Evolutionary conservation across 2,888 invertebrate species (phyloP).

Genomic region (Molorchus minor): DNA sequence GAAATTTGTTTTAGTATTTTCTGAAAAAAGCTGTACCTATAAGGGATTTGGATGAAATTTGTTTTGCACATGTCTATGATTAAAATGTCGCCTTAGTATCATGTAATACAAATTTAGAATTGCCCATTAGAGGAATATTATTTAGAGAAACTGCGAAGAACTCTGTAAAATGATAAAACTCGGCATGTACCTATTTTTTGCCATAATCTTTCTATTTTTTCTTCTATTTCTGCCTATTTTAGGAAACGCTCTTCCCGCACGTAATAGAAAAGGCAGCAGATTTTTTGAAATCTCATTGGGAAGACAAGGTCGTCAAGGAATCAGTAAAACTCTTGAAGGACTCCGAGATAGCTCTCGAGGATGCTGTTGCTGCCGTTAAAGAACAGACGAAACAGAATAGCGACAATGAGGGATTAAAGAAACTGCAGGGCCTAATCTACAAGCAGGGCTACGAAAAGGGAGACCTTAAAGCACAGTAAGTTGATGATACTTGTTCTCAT

Average conservation of each 20-base stretch:
- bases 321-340: conserved; percentile 74
- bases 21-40: too few species aligned
- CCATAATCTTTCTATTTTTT: too few species aligned
- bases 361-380: conserved; percentile 75
- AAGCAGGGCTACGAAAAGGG: conserved; percentile 82
- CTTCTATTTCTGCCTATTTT: conserved; percentile 30
- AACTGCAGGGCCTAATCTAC: conserved; percentile 92
- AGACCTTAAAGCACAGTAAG: conserved; percentile 89
- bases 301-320: conserved; percentile 71
- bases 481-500: conserved; percentile 51
- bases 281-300: conserved; percentile 78
- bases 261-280: conserved; percentile 76
- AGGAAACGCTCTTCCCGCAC: conserved; percentile 83
- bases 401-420: conserved; percentile 82
- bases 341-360: conserved; percentile 61
- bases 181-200: too few species aligned
- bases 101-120: too few species aligned
- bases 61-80: too few species aligned
- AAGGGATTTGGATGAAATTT: too few species aligned
- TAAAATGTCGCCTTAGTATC: too few species aligned
- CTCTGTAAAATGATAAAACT: too few species aligned
- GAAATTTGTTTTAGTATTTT: too few species aligned
- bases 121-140: too few species aligned
- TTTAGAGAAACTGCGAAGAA: too few species aligned
- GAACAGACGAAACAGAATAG: conserved; percentile 86